Evolutionary conservation across 30 jellyfish, hydroid and myxozoan genomes (phyloP), one percentile per base, ranked within the genome.

Genomic region (Aurelia aurita): DNA sequence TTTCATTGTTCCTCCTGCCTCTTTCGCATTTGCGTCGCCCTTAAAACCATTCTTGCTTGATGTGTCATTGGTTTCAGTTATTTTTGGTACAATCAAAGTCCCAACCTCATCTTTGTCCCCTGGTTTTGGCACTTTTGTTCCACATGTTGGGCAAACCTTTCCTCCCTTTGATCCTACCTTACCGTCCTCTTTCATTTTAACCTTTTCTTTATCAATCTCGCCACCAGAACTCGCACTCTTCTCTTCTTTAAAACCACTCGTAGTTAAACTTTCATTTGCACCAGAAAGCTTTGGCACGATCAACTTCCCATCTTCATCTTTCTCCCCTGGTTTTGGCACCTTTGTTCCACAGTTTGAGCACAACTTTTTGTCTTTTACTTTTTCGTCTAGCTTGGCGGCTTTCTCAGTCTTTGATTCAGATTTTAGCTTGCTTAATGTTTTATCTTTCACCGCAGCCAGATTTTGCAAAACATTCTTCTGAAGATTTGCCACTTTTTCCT

Each of bases 101-200:
- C 82, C 83, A 65, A 64, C 80, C 45, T 80, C 82, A 19, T 43
- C 53, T 16, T 80, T 46, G 18, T 71, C 80, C 18, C 86, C 74
- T 10, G 80, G 74, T n/a, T 63, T 80, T 32, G 82, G 90, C 1
- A 80, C 39, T 65, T 80, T 63, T 53, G 62, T 16, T 9, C 74
- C 74, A 19, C 90, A 46, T 45, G 49, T 54, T 11, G 27, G 32
- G 32, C 75, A 63, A 23, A 21, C 19, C 47, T 71, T 71, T 49
- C 11, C 25, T 23, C 39, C 39, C 12, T 43, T 28, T 16, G 4
- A 22, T 71, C 58, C 62, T 26, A 0, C 35, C 28, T 67, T 67
- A 5, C 29, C 16, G 16, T 49, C 70, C 16, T 71, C 35, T n/a
- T 71, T 34, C 11, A 9, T 49, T 64, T 55, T 62, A 4, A 10